Evolutionary conservation across 1,140 invertebrate species (phyloP), one percentile per base, ranked within the genome.

Genomic region (Zaprionus lachaisei): DNA sequence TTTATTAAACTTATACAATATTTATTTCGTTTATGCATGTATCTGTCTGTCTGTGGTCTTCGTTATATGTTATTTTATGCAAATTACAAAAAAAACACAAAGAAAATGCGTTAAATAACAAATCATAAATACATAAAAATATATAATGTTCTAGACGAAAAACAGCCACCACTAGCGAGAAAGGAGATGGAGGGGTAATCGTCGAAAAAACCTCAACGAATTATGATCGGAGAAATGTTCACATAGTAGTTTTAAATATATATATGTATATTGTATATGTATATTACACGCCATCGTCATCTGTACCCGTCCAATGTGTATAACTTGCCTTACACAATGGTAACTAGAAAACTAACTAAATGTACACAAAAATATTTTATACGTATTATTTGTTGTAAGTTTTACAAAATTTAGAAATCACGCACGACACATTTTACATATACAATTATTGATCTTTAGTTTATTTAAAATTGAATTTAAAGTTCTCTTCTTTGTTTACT

Each of bases 321-420:
- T 74, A 80, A 80, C 77, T 79, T 80, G 62, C 57, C 41, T 71
- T 67, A 74, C 72, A 81, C 79, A 67, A 81, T 57, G 55, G 54
- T 81, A 81, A 84, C 74, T 79, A 72, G 82, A 82, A 75, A 85
- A 79, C 79, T 85, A 85, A 85, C 70, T 68, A 73, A 73, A 67
- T 73, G 37, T 77, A 77, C 75, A 77, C 70, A 77, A 77, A 67
- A 68, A 68, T 73, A 76, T 76, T 65, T 41, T 37, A 41, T 57
- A 69, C 54, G 60, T 70, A 63, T 51, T 67, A 58, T 37, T 47
- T 38, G 47, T 44, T 72, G 47, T 67, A 64, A 74, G 65, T 58
- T 80, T 83, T 87, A 72, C 56, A 89, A 83, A 89, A 80, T 78
- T 83, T 83, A 67, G 70, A 80, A 83, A 83, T 87, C 80, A 87